These are phyloP conservation scores for Eupithecia abbreviata DNA, from an alignment of 2,888 invertebrate species.

Conservation along the genomic window DNA sequence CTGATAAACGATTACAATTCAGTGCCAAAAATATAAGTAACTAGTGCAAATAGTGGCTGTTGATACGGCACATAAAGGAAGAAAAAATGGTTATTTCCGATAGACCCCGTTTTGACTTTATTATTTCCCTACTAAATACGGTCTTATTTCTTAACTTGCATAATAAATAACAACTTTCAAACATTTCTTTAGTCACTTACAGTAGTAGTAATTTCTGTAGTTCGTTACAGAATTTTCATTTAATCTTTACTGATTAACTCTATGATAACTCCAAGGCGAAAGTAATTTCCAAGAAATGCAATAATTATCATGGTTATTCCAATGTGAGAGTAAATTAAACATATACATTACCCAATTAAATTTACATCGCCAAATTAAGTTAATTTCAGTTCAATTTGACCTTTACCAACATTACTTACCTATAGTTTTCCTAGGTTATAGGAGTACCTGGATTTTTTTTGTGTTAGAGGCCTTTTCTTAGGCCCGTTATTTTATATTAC, in stretches of 20 bases:
- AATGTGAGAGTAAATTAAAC: not conserved
- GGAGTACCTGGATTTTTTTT: too few relatives aligned
- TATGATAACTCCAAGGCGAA: not conserved
- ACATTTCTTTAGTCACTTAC: not conserved
- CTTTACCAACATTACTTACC: too few relatives aligned
- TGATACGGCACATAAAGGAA: constrained; percentile 2
- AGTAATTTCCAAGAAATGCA: not conserved
- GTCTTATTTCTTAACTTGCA: not conserved
- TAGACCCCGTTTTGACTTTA: not conserved
- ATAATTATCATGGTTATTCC: not conserved
- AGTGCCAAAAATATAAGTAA: not conserved
- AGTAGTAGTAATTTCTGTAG: not conserved
- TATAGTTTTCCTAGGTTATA: too few relatives aligned
- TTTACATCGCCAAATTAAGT: not conserved
- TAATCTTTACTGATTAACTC: not conserved
- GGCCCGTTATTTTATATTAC: not conserved
- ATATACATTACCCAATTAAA: too few relatives aligned
- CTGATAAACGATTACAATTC: not conserved
- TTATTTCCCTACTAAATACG: not conserved
- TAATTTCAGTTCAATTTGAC: not conserved
- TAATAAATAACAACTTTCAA: not conserved
- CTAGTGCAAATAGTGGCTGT: not conserved
- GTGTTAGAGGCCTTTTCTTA: not conserved
- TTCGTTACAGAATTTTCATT: not conserved
- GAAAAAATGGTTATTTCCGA: not conserved